Conservation (phyloP, 2,113 vertebrate species). For the Axis porcinus region DNA sequence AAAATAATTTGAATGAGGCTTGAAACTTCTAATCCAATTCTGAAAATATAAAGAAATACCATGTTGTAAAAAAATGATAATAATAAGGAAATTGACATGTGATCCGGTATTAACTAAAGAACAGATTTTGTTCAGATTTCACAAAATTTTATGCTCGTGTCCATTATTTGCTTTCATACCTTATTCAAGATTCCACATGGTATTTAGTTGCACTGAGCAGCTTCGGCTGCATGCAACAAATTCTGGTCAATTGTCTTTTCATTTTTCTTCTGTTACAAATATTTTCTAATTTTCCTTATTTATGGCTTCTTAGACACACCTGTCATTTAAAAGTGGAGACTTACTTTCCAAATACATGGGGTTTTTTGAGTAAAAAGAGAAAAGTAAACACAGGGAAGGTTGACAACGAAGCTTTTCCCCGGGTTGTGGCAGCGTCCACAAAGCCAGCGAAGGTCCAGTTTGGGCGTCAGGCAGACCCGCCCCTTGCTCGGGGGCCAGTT, state of each 20-base stretch:
- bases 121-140: not conserved
- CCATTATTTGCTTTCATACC: not conserved
- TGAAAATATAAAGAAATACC: not conserved
- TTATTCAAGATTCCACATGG: not conserved
- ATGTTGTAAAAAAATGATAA: not conserved
- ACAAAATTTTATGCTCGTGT: not conserved
- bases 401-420: not conserved
- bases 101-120: not conserved
- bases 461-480: not conserved
- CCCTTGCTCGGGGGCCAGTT: accelerated
- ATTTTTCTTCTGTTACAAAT: not conserved
- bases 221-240: not conserved
- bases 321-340: not conserved
- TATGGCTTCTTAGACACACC: not conserved
- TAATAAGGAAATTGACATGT: not conserved
- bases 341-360: not conserved
- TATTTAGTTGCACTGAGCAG: not conserved
- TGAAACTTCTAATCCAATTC: not conserved
- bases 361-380: not conserved
- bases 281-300: not conserved
- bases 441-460: not conserved
- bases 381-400: not conserved
- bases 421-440: not conserved
- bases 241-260: not conserved
- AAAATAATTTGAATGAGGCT: not conserved